Base-by-base conservation (phyloP, 2,113 vertebrate species). In the Ciconia maguari region DNA sequence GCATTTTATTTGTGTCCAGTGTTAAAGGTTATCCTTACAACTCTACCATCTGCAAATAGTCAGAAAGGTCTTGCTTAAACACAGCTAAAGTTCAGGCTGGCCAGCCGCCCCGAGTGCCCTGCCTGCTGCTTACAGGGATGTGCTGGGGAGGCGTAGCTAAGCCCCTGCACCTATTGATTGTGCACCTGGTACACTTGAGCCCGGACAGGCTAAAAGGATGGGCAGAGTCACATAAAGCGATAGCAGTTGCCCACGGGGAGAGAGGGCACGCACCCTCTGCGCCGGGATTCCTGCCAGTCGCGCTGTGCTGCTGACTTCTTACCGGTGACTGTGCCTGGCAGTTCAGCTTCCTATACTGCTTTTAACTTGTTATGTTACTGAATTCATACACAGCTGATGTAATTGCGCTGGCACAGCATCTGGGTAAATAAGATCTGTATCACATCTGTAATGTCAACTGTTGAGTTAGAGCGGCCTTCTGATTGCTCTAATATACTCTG, bases 171-270 rank as follows among this genome's bases (percentile, higher is more conserved):
- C 46, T n/a, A 2, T 1, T 10, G 42, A 38, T 34, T 2, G 27
- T 16, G 48, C 24, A 6, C 7, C 34, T 8, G 1, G 38, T 9
- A 11, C 3, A 1, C 60, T 2, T 32, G 52, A 44, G 61, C 36
- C 32, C 4, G 0, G 29, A 2, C 0, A 3, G 38, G 48, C 38
- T 29, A 8, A 48, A 14, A 46, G 30, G 24, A 20, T 3, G 2
- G 34, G 52, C 27, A 38, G 17, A 18, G 77, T 26, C 51, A 21
- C 30, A 2, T 5, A 17, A 6, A 29, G 54, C 3, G 0, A 27
- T 2, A 44, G 52, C 38, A 25, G 9, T 6, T 20, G 16, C 36
- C 26, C 21, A 3, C 1, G 2, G 51, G 61, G 32, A 44, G 27
- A 4, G 48, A 8, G 27, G 19, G 18, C 5, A 9, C 3, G 41